Evolutionary conservation across 2,113 vertebrate genomes (phyloP).

Genomic region (Mobula hypostoma): DNA sequence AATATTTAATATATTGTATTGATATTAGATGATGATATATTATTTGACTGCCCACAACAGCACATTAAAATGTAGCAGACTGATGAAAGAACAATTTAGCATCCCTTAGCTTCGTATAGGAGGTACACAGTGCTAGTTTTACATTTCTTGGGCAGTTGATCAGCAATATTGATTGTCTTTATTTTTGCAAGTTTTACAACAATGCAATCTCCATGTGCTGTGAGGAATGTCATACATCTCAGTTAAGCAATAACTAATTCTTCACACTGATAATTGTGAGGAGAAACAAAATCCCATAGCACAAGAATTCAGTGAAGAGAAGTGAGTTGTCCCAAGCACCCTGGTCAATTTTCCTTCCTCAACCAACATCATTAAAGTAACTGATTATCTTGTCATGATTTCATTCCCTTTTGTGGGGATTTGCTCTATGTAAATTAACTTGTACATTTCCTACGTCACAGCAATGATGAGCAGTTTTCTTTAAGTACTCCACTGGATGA

Average conservation of each 20-base stretch:
- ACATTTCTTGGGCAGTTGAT: not conserved
- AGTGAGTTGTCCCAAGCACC: not conserved
- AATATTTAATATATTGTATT: slow-evolving; percentile 38
- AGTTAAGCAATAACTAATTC: not conserved
- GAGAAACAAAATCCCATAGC: too few species aligned
- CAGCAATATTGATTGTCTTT: not conserved
- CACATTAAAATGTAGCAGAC: slow-evolving; percentile 15
- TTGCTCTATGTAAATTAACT: not conserved
- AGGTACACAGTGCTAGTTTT: not conserved
- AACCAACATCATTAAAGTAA: not conserved
- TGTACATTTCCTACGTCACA: not conserved
- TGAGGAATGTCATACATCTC: not conserved
- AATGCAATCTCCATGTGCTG: not conserved
- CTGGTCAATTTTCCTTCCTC: not conserved
- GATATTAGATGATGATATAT: slow-evolving; percentile 33
- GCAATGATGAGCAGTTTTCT: not conserved
- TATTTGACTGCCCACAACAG: slow-evolving; percentile 15
- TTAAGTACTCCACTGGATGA: not conserved
- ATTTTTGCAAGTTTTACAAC: not conserved
- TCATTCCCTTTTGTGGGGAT: not conserved
- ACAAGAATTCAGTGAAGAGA: not conserved
- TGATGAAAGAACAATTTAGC: not conserved
- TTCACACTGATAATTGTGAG: not conserved
- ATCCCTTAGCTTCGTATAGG: not conserved
- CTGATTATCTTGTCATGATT: not conserved